These are phyloP conservation scores for Gymnocheta viridis DNA, from an alignment of 2,888 invertebrate genomes.

Conservation along the genomic window DNA sequence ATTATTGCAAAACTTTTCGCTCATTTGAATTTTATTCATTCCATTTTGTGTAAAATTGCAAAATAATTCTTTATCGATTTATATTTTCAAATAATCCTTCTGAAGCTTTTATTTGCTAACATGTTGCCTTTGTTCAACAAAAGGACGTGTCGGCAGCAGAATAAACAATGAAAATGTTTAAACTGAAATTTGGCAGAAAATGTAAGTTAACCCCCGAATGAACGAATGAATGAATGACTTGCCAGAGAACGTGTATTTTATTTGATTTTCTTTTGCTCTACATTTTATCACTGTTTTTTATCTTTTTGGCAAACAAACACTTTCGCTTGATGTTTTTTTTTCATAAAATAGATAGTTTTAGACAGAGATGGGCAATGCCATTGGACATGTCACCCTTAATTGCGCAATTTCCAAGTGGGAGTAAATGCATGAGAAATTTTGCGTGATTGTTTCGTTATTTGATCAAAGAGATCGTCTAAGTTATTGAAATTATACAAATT, in stretches of 20 bases:
- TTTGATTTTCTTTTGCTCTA: neutral
- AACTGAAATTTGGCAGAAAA: constrained; percentile 40
- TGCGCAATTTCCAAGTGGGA: too few species aligned
- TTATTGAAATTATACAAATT: too few species aligned
- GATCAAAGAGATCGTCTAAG: too few species aligned
- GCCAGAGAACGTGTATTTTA: constrained; percentile 31
- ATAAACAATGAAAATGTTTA: neutral
- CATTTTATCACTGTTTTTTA: neutral
- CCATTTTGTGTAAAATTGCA: neutral
- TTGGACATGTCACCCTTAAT: too few species aligned
- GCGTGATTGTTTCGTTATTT: too few species aligned
- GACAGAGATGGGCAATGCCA: neutral
- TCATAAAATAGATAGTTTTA: neutral
- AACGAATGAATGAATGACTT: constrained; percentile 31
- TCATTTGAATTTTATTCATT: too few species aligned
- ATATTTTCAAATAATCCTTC: neutral
- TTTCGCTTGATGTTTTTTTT: constrained; percentile 1
- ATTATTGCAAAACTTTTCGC: too few species aligned
- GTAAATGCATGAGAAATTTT: too few species aligned
- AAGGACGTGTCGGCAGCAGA: neutral
- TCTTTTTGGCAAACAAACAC: constrained; percentile 29
- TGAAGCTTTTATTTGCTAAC: neutral
- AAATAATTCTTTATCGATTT: constrained; percentile 21
- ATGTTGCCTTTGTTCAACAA: constrained; percentile 12
- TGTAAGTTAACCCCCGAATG: constrained; percentile 34